These are phyloP conservation scores for Esperia sulphurella DNA, from an alignment of 2,888 invertebrate genomes.

Conservation along the genomic window DNA sequence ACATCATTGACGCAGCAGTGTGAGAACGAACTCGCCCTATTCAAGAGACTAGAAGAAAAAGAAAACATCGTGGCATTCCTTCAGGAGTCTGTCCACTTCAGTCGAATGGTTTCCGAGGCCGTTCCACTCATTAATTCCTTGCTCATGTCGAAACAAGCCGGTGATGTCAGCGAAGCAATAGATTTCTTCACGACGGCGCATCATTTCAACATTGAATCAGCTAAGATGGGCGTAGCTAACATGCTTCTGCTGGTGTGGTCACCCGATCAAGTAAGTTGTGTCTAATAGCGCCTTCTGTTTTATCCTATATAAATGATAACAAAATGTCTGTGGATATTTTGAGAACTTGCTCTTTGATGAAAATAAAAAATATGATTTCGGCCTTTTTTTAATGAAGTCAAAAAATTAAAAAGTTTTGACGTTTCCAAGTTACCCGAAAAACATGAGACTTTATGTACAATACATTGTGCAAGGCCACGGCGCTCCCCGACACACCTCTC, in stretches of 20 bases:
- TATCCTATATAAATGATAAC: too few relatives aligned
- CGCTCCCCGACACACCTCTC: too few relatives aligned
- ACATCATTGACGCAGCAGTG: conserved; percentile 54
- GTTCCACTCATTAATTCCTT: conserved; percentile 83
- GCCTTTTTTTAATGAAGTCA: too few relatives aligned
- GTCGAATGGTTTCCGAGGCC: conserved; percentile 61
- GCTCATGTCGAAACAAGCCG: conserved; percentile 84
- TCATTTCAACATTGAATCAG: conserved; percentile 87
- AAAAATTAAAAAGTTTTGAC: too few relatives aligned
- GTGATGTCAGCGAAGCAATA: conserved; percentile 93
- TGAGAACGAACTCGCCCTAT: conserved; percentile 62
- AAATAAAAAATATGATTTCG: too few relatives aligned
- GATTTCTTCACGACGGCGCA: conserved; percentile 91
- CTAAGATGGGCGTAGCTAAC: conserved; percentile 84
- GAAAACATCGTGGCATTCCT: conserved; percentile 85
- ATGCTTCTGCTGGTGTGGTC: conserved; percentile 90
- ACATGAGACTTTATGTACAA: too few relatives aligned
- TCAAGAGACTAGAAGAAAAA: conserved; percentile 78
- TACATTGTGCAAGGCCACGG: too few relatives aligned
- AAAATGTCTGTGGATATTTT: too few relatives aligned
- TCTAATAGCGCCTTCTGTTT: neutral
- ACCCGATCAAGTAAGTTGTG: conserved; percentile 81
- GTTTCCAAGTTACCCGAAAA: too few relatives aligned
- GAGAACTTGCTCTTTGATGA: too few relatives aligned
- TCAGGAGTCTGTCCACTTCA: conserved; percentile 81